These are phyloP conservation scores for Mamestra brassicae DNA, from an alignment of 2,888 invertebrate genomes.

Conservation along the genomic window DNA sequence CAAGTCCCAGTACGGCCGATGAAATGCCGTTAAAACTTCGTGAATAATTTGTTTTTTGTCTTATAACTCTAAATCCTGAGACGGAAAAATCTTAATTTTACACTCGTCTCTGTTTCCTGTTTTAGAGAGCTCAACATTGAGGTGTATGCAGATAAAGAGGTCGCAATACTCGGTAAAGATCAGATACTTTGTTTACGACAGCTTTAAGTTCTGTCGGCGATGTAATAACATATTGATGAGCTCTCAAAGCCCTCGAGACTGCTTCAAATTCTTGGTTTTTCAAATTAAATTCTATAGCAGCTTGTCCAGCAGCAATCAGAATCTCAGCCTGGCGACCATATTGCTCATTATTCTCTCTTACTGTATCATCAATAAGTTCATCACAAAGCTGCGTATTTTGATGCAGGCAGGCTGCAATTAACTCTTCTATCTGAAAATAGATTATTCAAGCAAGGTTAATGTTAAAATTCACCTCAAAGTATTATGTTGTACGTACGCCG, in stretches of 20 bases:
- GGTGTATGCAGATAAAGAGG: not conserved
- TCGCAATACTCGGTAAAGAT: not conserved
- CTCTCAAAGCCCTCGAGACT: not conserved
- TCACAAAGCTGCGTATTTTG: not conserved
- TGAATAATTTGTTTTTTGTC: not conserved
- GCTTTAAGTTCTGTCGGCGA: not conserved
- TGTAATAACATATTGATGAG: not conserved
- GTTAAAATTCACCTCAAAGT: too few species aligned
- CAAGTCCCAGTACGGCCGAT: not conserved
- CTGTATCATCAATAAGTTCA: not conserved
- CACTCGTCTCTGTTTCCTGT: not conserved
- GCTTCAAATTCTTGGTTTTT: not conserved
- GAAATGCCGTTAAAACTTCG: not conserved
- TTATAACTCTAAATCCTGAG: not conserved
- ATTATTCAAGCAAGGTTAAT: not conserved
- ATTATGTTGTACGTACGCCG: too few species aligned
- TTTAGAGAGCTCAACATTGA: not conserved
- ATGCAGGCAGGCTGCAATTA: not conserved
- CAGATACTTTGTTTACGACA: fast-evolving
- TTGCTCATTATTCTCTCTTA: not conserved
- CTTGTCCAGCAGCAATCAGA: not conserved
- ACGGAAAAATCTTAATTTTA: not conserved
- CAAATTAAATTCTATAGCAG: not conserved
- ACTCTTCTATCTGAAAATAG: not conserved
- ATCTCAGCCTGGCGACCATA: not conserved